Percentiles rank a stretch among this genome's conserved stretches.
phyloP scores from a whole-genome alignment of 2,113 vertebrate genomes.

The Equus quagga region DNA sequence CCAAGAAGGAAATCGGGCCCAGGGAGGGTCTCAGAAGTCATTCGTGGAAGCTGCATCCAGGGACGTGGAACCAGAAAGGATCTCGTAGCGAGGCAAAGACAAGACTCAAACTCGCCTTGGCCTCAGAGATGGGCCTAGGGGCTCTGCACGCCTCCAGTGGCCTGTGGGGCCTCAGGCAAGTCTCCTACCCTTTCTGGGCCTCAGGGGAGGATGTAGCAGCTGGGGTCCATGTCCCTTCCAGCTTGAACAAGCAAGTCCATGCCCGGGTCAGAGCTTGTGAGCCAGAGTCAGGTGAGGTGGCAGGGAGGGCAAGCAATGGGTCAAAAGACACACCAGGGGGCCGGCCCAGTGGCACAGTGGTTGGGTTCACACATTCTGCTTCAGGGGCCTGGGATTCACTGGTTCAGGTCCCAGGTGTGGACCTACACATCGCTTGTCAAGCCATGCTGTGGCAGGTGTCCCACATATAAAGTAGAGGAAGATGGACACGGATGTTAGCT shows the following conservation, averaged over 20 bases:
- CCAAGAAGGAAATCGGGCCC: neutral
- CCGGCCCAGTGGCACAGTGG: too few relatives aligned
- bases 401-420: too few relatives aligned
- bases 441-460: too few relatives aligned
- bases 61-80: neutral
- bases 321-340: neutral
- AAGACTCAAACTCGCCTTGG: neutral
- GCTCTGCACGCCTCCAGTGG: rapidly evolving
- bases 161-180: neutral
- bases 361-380: too few relatives aligned
- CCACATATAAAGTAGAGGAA: too few relatives aligned
- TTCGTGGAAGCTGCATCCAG: neutral
- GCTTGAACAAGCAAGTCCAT: neutral
- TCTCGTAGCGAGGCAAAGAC: neutral
- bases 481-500: too few relatives aligned
- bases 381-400: too few relatives aligned
- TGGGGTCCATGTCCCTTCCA: neutral
- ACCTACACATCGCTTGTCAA: too few relatives aligned
- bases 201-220: neutral
- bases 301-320: neutral
- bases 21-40: neutral
- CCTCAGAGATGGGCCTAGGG: neutral
- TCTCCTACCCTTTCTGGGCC: neutral
- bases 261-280: neutral
- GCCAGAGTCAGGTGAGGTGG: too few relatives aligned